Evolutionary conservation across 2,888 invertebrate genomes (phyloP), one percentile per base, ranked within the genome.

Genomic region (Camponotus fellah): DNA sequence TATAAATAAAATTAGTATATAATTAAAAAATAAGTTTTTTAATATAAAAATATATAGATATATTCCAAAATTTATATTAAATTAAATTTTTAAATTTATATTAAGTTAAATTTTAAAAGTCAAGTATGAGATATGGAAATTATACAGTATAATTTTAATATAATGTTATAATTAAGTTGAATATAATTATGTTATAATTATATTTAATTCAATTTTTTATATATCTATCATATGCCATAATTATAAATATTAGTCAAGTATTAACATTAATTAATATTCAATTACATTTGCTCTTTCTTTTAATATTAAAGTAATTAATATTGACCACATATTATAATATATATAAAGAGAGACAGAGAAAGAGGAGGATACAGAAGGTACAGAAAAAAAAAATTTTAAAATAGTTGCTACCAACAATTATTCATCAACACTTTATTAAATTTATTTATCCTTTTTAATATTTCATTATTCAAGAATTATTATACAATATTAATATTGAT

Each of bases 391-490:
- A 74, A 62, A 43, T 56, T 3, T 62, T 12, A 3, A 46, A 46
- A 3, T 46, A 46, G 43, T 62, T n/a, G 32, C 74, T 17, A 62
- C 14, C 32, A 74, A 64, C 9, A 74, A 46, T 43, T 43, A 74
- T 64, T 74, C 43, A 32, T 4, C n/a, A 46, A 74, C 43, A 62
- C 43, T 62, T 58, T 40, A 34, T 32, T 32, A 43, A 74, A 74
- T n/a, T 2, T 32, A 62, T 12, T n/a, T 12, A n/a, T 74, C 3
- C 21, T 56, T 26, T 71, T 2, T 10, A 40, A 40, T 17, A 14
- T 60, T 26, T 9, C 6, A 58, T 58, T 26, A 56, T 72, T 43
- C 1, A 58, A 6, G 6, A 58, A 26, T 43, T 60, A 60, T 34
- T 21, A 14, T n/a, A 49, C n/a, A n/a, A 17, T 26, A 68, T 8